Evolutionary conservation across 2,888 invertebrate species (phyloP), one percentile per base, ranked within the genome.

Genomic region (Slavum lentiscoides): DNA sequence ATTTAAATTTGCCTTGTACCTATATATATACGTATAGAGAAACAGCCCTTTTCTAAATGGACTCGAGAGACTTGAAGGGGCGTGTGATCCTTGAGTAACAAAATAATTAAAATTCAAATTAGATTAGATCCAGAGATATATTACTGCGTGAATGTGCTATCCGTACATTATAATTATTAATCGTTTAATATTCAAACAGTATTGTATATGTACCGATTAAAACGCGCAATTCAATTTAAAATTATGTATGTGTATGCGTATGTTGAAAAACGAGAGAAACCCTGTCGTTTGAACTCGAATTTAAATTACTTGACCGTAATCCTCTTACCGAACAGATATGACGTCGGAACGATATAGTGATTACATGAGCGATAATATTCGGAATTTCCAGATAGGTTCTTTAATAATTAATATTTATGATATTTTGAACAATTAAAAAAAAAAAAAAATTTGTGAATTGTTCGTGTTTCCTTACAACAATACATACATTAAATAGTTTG

Each of bases 61-160:
- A 55, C 64, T 62, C 55, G 7, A 11, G 39, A 13, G 19, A 19
- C 37, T 8, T 53, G 37, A 55, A 17, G 53, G 55, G 64, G 64
- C 55, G 74, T 64, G 55, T 39, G 19, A 64, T 66, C 19, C 21
- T 66, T 3, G 55, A 55, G 39, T 6, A 74, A 66, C 66, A 21
- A 74, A 74, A 55, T 66, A 74, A 74, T 66, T 66, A 66, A 74
- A 74, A 66, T 66, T 21, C 58, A 74, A 74, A 66, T 74, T 39
- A 74, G 39, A 74, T 74, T 74, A 74, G 49, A 49, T 13, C 49
- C 49, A 3, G 13, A 13, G 9, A 7, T 9, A 49, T 7, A 61
- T 43, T 73, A 37, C 43, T 74, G 37, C 64, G 0, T n/a, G 53
- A 53, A 4, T 30, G 30, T 55, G 64, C 19, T 55, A 21, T 37